phyloP scores from a whole-genome alignment of 1,140 invertebrate species.

The Microplitis demolitor region DNA sequence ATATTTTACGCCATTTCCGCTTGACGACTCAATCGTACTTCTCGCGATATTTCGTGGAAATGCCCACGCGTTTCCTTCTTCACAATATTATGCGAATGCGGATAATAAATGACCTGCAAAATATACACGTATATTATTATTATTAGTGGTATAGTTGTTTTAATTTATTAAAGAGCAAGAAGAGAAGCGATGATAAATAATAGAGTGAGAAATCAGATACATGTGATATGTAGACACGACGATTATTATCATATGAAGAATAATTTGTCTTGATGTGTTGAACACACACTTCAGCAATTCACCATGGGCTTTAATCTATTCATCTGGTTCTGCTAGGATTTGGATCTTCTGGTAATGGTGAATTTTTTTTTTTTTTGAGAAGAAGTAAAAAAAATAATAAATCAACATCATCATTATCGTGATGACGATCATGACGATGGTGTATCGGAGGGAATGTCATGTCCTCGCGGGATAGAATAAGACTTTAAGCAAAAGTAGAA shows the following conservation, averaged over 20 bases:
- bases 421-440: no score
- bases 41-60: constrained; percentile 34
- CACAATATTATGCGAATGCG: background rate
- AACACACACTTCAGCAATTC: no score
- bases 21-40: constrained; percentile 32
- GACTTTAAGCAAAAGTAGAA: no score
- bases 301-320: no score
- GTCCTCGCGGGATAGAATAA: no score
- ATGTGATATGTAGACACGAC: background rate
- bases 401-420: no score
- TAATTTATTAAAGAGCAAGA: background rate
- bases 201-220: background rate
- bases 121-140: background rate
- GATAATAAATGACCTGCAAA: background rate
- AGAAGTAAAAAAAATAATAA: no score
- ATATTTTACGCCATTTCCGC: constrained; percentile 39
- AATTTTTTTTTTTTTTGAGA: no score
- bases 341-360: no score
- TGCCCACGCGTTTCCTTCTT: constrained; percentile 29
- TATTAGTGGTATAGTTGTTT: background rate
- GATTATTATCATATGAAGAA: background rate
- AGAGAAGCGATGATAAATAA: background rate
- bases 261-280: background rate
- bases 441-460: no score
- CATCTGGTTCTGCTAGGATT: no score